phyloP scores from a whole-genome alignment of 2,888 invertebrate genomes.

The Cancer borealis region DNA sequence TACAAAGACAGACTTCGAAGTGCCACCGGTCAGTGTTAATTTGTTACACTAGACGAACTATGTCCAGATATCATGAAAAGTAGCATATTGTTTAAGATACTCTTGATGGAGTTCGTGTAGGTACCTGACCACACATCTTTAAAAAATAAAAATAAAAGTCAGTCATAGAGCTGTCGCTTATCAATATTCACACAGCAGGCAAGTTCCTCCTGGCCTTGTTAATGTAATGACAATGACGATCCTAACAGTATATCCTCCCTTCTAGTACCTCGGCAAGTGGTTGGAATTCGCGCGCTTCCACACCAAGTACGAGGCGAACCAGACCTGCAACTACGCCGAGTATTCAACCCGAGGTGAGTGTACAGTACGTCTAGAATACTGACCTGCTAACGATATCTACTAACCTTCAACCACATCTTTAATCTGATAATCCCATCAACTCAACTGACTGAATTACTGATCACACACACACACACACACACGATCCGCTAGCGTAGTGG shows the following conservation, averaged over 20 bases:
- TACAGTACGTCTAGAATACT: neutral
- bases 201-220: neutral
- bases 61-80: neutral
- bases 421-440: neutral
- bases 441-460: neutral
- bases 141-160: neutral
- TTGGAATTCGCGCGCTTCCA: constrained; percentile 49
- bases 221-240: neutral
- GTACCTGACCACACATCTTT: neutral
- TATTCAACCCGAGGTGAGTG: constrained; percentile 57
- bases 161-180: neutral
- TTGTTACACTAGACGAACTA: neutral
- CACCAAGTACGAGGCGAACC: neutral
- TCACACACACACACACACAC: neutral
- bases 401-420: neutral
- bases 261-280: constrained; percentile 62
- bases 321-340: constrained; percentile 66
- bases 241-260: neutral
- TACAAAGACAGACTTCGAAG: constrained; percentile 71
- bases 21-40: constrained; percentile 55
- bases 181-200: neutral
- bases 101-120: neutral
- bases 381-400: neutral
- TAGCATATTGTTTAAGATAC: neutral
- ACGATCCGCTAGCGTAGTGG: too few species aligned